Evolutionary conservation across 1,140 invertebrate genomes (phyloP).

Genomic region (Laupala kohalensis): DNA sequence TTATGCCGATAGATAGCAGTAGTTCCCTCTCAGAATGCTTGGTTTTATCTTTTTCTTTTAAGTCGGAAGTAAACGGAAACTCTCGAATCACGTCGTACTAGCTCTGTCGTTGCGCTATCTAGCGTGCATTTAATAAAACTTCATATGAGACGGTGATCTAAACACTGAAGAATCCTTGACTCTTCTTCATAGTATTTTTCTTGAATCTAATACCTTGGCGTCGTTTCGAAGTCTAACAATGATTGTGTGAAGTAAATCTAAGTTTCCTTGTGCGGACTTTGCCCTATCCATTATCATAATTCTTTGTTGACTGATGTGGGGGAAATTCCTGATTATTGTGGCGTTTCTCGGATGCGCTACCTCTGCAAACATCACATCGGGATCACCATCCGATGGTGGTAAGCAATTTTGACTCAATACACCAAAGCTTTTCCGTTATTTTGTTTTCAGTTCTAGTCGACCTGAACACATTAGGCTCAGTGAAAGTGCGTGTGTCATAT

Average conservation of each 20-base stretch:
- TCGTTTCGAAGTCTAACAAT: not conserved
- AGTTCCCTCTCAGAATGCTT: not conserved
- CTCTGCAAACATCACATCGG: slow-evolving; percentile 17
- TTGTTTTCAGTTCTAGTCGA: too few species aligned
- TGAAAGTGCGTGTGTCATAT: too few species aligned
- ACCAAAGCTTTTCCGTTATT: too few species aligned
- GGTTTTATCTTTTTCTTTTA: not conserved
- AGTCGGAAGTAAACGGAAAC: not conserved
- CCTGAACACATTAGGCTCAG: too few species aligned
- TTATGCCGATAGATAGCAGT: slow-evolving; percentile 2
- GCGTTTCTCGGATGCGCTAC: slow-evolving; percentile 19
- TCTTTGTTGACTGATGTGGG: slow-evolving; percentile 9
- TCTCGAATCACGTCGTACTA: not conserved
- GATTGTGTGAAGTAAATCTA: not conserved
- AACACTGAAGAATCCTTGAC: not conserved
- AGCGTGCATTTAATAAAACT: not conserved
- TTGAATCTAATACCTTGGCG: not conserved
- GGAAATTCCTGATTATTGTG: slow-evolving; percentile 17
- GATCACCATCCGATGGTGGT: slow-evolving; percentile 19
- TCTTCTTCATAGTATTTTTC: not conserved
- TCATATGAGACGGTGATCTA: not conserved
- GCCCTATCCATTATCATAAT: not conserved
- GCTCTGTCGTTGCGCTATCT: not conserved
- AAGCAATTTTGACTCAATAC: not conserved
- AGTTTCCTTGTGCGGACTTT: not conserved